phyloP scores from a whole-genome alignment of 2,113 vertebrate species.

The Vanacampus margaritifer region DNA sequence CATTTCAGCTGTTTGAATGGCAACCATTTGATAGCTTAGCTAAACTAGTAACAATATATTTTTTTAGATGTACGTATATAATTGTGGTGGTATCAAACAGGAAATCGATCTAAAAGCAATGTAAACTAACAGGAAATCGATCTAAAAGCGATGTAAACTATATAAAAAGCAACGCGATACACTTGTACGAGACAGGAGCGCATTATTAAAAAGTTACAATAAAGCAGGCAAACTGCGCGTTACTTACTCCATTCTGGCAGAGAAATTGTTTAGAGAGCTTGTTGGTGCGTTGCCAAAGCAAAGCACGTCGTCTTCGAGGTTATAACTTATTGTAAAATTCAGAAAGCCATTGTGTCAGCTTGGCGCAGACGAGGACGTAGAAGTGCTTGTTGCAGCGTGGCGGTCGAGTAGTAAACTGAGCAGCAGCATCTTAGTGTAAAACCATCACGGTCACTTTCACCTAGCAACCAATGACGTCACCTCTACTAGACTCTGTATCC shows the following conservation, averaged over 20 bases:
- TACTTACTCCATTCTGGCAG: conserved; percentile 81
- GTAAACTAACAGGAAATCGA: too few relatives aligned
- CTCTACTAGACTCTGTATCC: conserved; percentile 43
- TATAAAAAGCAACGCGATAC: not conserved
- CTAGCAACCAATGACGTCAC: conserved; percentile 80
- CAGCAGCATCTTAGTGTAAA: conserved; percentile 64
- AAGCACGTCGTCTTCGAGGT: conserved; percentile 69
- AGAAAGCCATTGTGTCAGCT: conserved; percentile 69
- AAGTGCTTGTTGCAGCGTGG: conserved; percentile 72
- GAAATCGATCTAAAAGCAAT: too few relatives aligned
- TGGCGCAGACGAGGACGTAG: conserved; percentile 34
- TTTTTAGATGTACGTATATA: not conserved
- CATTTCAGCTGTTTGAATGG: conserved; percentile 13
- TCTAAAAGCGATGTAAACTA: not conserved
- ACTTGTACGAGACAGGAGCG: not conserved
- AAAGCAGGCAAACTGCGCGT: conserved; percentile 20
- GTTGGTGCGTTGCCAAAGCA: conserved; percentile 78
- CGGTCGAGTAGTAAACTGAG: conserved; percentile 73
- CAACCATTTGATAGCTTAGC: not conserved
- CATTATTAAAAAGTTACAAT: not conserved
- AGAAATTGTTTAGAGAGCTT: conserved; percentile 60
- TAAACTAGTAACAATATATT: not conserved
- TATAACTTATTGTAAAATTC: conserved; percentile 48
- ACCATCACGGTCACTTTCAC: conserved; percentile 75
- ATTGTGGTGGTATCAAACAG: too few relatives aligned